Base-by-base conservation (phyloP, 2,113 vertebrate genomes). In the Poeciliopsis retropinna region DNA sequence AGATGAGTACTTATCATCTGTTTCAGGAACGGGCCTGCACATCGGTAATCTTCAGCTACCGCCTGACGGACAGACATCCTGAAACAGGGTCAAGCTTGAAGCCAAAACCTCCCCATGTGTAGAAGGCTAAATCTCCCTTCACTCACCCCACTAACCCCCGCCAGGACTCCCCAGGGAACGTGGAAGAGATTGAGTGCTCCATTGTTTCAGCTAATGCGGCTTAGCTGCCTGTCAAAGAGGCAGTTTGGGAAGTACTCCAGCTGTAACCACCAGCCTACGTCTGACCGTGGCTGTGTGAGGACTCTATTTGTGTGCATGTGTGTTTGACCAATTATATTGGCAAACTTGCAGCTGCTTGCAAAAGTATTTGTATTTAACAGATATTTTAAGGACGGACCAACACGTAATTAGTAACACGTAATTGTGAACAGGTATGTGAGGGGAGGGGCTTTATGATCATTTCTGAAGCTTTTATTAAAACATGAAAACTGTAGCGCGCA, bases 191-290 rank as follows among this genome's bases (percentile, higher is more conserved):
- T 91, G 87, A 90, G 90, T 81, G 81, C 76, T 84, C 80, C 85
- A 90, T 92, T 93, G 92, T 93, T 93, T 92, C 92, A 79, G 83
- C 75, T 92, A 91, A 91, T 91, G 88, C 76, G 61, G 79, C 91
- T 89, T 88, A 90, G 89, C 91, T 89, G 86, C 86, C 85, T 83
- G 85, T 90, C 87, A 91, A 82, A 88, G 79, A 87, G 72, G 67
- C 86, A 54, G 85, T 61, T 57, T 72, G 82, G 85, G 81, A 92
- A 60, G 61, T 22, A 76, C 70, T 81, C 67, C 73, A 65, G 73
- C 83, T 77, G 76, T 47, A 80, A 76, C 82, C 84, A 63, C 29
- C 57, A 65, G 79, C 65, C 60, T 73, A 82, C 80, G 68, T 77
- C 79, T 75, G 78, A 78, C 73, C 60, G 25, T 72, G 28, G 22